A percentile compares a stretch with the other conserved stretches of the same genome.
Evolutionary conservation across 2,113 vertebrate species (phyloP).

Genomic region (Psettodes erumei): DNA sequence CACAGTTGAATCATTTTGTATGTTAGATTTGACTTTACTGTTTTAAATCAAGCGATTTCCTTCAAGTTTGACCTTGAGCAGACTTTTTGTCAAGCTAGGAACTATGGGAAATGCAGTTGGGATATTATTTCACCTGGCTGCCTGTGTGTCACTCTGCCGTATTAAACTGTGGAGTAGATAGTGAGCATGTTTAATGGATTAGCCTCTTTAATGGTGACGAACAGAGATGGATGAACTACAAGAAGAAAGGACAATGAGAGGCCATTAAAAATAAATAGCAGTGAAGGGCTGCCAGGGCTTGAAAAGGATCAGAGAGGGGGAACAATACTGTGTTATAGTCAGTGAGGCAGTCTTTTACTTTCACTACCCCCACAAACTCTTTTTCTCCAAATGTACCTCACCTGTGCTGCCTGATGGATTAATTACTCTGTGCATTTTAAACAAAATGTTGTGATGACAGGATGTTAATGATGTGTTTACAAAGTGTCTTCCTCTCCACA

Average conservation of each 20-base stretch:
- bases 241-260: constrained; percentile 71
- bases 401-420: constrained; percentile 20
- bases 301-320: constrained; percentile 63
- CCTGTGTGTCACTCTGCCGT: constrained; percentile 47
- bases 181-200: constrained; percentile 76
- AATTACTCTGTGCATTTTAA: constrained; percentile 9
- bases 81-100: neutral
- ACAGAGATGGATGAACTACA: constrained; percentile 74
- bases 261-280: constrained; percentile 78
- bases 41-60: neutral
- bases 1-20: neutral
- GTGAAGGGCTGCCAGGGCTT: constrained; percentile 61
- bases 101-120: constrained; percentile 59
- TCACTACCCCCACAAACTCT: constrained; percentile 31
- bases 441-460: constrained; percentile 9
- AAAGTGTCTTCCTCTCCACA: neutral
- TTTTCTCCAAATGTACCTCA: constrained; percentile 25
- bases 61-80: neutral
- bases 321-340: constrained; percentile 50
- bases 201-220: constrained; percentile 69
- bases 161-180: constrained; percentile 51
- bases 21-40: neutral
- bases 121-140: constrained; percentile 48
- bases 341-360: constrained; percentile 42
- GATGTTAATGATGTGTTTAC: neutral